These are phyloP conservation scores for Dolichotis patagonum DNA, from an alignment of 2,113 vertebrate genomes.

Conservation along the genomic window DNA sequence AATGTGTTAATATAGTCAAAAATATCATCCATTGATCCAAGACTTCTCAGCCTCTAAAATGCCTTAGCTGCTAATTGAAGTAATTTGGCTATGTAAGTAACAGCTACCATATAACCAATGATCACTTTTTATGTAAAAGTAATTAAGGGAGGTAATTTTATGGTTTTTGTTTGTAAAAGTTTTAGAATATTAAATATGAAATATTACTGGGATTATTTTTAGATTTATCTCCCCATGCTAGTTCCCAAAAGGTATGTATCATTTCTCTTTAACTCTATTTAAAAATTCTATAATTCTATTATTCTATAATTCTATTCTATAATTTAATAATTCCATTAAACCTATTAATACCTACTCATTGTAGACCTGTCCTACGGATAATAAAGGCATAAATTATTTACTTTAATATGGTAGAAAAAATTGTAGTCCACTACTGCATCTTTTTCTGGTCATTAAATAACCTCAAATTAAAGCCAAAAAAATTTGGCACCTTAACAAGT, in stretches of 20 bases:
- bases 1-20: no score
- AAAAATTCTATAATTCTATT: conserved; percentile 3
- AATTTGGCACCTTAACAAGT: not conserved
- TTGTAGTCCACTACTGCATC: conserved; percentile 48
- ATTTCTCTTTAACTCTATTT: conserved; percentile 51
- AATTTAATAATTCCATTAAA: no score
- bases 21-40: no score
- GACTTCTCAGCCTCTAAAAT: no score
- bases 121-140: not conserved
- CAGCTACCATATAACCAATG: no score
- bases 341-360: conserved; percentile 25
- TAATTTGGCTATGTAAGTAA: no score
- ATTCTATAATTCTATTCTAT: no score
- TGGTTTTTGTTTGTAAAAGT: conserved; percentile 65
- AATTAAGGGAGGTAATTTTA: conserved; percentile 62
- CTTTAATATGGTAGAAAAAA: conserved; percentile 47
- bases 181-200: conserved; percentile 63
- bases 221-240: not conserved
- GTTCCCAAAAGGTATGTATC: not conserved
- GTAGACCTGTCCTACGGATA: conserved; percentile 14
- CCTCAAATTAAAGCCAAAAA: no score
- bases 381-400: conserved; percentile 45
- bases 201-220: conserved; percentile 48
- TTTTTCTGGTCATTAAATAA: conserved; percentile 42
- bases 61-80: no score